These are phyloP conservation scores for Xenotilapia leptura DNA, from an alignment of 2,113 vertebrate species.

Conservation along the genomic window DNA sequence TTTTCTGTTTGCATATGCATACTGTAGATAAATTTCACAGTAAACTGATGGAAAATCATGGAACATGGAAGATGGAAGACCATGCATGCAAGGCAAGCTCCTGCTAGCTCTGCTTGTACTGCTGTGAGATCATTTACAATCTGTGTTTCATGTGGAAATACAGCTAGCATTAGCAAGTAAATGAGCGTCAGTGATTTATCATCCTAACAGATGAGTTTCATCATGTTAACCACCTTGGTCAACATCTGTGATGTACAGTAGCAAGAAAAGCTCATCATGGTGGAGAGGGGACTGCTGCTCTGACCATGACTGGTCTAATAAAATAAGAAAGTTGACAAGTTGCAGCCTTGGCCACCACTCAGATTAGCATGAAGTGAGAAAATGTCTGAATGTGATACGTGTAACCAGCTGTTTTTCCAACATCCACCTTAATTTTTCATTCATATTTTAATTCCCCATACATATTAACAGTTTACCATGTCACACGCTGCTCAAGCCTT, in stretches of 20 bases:
- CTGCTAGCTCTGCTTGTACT: neutral
- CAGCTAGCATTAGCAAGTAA: neutral
- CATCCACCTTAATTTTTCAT: neutral
- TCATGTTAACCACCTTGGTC: neutral
- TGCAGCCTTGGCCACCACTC: neutral
- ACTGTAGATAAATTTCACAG: neutral
- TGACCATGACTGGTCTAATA: neutral
- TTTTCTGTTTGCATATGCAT: neutral
- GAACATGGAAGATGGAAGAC: neutral
- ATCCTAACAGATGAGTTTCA: neutral
- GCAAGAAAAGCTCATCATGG: neutral
- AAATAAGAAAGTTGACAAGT: neutral
- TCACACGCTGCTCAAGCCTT: neutral
- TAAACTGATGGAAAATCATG: neutral
- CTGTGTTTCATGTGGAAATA: neutral
- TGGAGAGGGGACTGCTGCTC: neutral
- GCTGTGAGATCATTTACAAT: neutral
- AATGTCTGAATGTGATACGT: fast-evolving
- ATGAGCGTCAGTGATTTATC: neutral
- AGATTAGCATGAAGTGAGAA: neutral
- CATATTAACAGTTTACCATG: neutral
- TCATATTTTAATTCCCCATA: neutral
- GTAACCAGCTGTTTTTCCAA: neutral
- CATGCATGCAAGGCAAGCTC: neutral
- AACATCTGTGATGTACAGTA: neutral